Evolutionary conservation across 2,113 vertebrate genomes (phyloP), one percentile per base, ranked within the genome.

Genomic region (Chauna torquata): DNA sequence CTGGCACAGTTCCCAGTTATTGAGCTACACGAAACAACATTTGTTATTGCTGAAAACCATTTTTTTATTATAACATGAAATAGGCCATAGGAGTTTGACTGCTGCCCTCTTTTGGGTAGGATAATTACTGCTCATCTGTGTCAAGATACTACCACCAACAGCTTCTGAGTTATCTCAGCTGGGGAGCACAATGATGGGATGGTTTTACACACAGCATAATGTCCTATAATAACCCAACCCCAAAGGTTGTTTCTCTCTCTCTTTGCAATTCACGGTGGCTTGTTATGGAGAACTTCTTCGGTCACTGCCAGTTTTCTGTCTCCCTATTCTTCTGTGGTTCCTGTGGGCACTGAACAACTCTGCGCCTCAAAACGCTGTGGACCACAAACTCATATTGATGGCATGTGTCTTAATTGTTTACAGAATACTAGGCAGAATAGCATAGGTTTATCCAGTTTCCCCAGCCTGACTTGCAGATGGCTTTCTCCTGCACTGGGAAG

Each of bases 31-130:
- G 86, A 94, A 95, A 74, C 72, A 95, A 81, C 38, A 45, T 72
- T 94, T 91, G 25, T 91, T 70, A 74, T 79, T 72, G 61, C 77
- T 71, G 52, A 87, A 84, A 61, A 2, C 1, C 49, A 5, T 68
- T 87, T 94, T 83, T 76, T 82, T 44, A 78, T 52, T 69, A 20
- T 20, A 76, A 54, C 11, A 45, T 0, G 15, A 52, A 72, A 62
- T 27, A 34, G 0, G 5, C 65, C 3, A 2, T 84, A 88, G 74
- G 55, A 95, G 69, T 76, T 92, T 68, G 83, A 64, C 92, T 97
- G 96, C 94, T 97, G 97, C 94, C 96, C 96, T 97, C 96, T 95
- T 92, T 89, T 72, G 95, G 96, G 58, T 54, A 78, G 40, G 25
- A 89, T 84, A 71, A 91, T 82, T 65, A 69, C 49, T 89, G 66